These are phyloP conservation scores for Scomberomorus guttatus DNA, from an alignment of 2,797 vertebrate species.

Conservation along the genomic window DNA sequence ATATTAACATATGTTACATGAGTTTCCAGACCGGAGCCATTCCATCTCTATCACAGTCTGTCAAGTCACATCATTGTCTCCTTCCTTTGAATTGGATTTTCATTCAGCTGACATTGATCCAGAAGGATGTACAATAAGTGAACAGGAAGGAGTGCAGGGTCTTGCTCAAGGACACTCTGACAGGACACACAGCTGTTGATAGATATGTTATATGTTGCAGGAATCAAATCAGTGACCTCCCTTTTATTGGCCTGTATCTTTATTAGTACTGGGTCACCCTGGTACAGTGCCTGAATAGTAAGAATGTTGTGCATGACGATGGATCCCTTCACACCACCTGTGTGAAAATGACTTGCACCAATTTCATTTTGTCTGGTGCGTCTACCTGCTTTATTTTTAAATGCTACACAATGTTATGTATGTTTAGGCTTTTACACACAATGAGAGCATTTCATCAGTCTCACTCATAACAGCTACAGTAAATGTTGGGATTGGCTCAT, in stretches of 20 bases:
- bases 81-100: slow-evolving; percentile 12
- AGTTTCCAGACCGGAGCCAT: slow-evolving; percentile 14
- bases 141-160: neutral
- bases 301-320: neutral
- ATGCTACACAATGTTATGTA: too few relatives aligned
- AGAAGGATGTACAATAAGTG: neutral
- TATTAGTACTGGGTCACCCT: slow-evolving; percentile 11
- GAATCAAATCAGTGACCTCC: slow-evolving; percentile 31
- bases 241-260: slow-evolving; percentile 2
- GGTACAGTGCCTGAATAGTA: neutral
- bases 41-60: slow-evolving; percentile 31
- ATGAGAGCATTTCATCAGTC: neutral
- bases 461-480: too few relatives aligned
- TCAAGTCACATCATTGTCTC: slow-evolving; percentile 22
- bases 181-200: slow-evolving; percentile 33
- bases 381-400: too few relatives aligned
- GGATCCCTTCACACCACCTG: neutral
- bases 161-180: slow-evolving; percentile 37
- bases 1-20: neutral
- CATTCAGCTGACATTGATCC: slow-evolving; percentile 19
- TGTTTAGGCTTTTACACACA: neutral
- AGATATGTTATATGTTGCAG: slow-evolving; percentile 5
- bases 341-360: slow-evolving; percentile 1
- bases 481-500: neutral
- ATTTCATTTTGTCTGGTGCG: neutral